phyloP scores from a whole-genome alignment of 1,140 invertebrate species.

The Lepidotrigona ventralis region DNA sequence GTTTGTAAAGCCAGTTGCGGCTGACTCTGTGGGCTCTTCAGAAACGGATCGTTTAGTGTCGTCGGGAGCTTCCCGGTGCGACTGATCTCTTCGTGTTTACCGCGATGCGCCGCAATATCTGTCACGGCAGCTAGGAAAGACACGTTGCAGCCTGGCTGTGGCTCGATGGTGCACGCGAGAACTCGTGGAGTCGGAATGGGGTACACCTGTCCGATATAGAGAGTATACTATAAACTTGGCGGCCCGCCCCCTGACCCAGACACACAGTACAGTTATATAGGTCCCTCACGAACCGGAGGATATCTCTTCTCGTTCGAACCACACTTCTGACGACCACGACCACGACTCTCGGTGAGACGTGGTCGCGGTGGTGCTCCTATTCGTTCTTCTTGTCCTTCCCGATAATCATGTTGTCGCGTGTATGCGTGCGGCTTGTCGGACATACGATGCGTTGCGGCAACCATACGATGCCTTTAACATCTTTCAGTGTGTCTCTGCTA shows the following conservation, averaged over 20 bases:
- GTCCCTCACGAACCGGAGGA: constrained; percentile 68
- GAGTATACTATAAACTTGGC: constrained; percentile 78
- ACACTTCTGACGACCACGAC: constrained; percentile 50
- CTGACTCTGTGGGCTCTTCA: neutral
- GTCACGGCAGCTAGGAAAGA: constrained; percentile 66
- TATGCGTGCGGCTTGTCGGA: constrained; percentile 29
- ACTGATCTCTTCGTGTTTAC: constrained; percentile 53
- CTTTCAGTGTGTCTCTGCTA: neutral
- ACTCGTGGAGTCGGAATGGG: constrained; percentile 79
- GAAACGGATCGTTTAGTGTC: constrained; percentile 19
- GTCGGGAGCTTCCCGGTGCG: constrained; percentile 40
- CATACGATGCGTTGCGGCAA: constrained; percentile 8
- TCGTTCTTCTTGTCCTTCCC: constrained; percentile 30
- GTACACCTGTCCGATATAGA: constrained; percentile 81
- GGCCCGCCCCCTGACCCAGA: constrained; percentile 83
- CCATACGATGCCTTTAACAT: constrained; percentile 3
- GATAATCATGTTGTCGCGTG: constrained; percentile 5
- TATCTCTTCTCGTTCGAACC: constrained; percentile 69
- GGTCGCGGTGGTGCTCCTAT: constrained; percentile 34
- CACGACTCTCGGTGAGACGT: constrained; percentile 27
- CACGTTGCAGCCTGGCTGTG: constrained; percentile 52
- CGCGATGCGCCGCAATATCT: constrained; percentile 54
- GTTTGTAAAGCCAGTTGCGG: neutral
- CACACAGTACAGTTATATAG: constrained; percentile 82
- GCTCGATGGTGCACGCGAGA: constrained; percentile 73